Percentiles rank a stretch among this genome's conserved stretches.
phyloP scores from a whole-genome alignment of 2,888 invertebrate species.

The Oasisia sp. region DNA sequence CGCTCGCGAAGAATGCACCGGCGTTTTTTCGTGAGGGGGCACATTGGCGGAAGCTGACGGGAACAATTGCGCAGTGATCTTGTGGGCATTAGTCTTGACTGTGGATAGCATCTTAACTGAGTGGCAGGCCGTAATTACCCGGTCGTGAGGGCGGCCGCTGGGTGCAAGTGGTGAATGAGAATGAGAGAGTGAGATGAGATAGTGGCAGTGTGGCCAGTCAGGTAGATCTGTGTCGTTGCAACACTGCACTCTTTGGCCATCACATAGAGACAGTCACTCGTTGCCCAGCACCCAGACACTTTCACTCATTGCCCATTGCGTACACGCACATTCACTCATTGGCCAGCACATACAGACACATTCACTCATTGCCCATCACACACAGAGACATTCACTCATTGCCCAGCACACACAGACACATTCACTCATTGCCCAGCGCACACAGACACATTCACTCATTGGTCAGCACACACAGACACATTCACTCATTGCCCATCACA shows the following conservation, averaged over 20 bases:
- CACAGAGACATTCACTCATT: no score
- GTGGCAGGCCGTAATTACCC: neutral
- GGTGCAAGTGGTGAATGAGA: neutral
- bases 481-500: no score
- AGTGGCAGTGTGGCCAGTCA: neutral
- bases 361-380: no score
- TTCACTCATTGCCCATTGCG: no score
- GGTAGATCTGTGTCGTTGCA: neutral
- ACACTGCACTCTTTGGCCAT: neutral
- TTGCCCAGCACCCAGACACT: no score
- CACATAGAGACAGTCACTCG: neutral
- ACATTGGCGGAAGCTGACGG: neutral
- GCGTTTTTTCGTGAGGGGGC: neutral
- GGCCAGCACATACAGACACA: no score
- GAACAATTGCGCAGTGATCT: neutral
- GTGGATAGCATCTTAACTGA: neutral
- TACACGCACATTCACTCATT: no score
- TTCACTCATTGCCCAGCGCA: no score
- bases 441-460: no score
- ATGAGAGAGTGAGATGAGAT: neutral
- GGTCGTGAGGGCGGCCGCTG: neutral
- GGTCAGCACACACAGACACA: no score
- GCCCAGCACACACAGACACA: no score
- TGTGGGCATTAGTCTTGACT: constrained; percentile 11
- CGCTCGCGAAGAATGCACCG: neutral